Conservation (phyloP, 92 coral and sea anemone genomes). For the Desmophyllum pertusum region DNA sequence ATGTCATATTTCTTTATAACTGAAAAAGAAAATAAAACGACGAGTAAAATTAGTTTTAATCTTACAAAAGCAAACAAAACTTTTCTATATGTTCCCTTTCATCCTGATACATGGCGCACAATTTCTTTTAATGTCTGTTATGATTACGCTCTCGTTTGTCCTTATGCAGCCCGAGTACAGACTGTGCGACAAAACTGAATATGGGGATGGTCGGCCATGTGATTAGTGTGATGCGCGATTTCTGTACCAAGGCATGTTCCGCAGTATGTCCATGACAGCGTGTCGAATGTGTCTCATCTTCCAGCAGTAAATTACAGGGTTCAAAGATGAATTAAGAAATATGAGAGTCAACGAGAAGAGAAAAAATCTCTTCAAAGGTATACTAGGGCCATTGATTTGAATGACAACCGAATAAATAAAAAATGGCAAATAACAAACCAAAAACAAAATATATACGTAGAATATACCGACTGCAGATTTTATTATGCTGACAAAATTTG, state of each 20-base stretch:
- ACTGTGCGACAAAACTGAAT: not conserved
- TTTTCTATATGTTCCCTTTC: not conserved
- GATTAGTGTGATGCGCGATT: not conserved
- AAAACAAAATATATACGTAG: not conserved
- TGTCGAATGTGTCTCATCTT: conserved; percentile 9
- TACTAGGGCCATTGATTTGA: not conserved
- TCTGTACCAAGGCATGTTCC: not conserved
- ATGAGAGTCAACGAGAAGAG: not conserved
- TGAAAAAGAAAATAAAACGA: no score
- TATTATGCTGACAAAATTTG: not conserved
- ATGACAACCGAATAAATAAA: not conserved
- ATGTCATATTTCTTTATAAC: no score
- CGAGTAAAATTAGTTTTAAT: no score
- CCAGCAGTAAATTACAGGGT: not conserved
- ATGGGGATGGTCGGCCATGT: not conserved
- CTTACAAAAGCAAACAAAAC: no score
- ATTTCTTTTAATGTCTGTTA: no score
- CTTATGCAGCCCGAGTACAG: no score
- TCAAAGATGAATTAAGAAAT: not conserved
- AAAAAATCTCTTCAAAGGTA: not conserved
- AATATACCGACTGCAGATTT: not conserved
- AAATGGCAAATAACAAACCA: not conserved
- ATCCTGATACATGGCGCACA: not conserved
- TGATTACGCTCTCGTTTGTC: not conserved
- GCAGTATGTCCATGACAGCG: not conserved